Evolutionary conservation across 2,797 vertebrate species (phyloP).

Genomic region (Austrolebias charrua): DNA sequence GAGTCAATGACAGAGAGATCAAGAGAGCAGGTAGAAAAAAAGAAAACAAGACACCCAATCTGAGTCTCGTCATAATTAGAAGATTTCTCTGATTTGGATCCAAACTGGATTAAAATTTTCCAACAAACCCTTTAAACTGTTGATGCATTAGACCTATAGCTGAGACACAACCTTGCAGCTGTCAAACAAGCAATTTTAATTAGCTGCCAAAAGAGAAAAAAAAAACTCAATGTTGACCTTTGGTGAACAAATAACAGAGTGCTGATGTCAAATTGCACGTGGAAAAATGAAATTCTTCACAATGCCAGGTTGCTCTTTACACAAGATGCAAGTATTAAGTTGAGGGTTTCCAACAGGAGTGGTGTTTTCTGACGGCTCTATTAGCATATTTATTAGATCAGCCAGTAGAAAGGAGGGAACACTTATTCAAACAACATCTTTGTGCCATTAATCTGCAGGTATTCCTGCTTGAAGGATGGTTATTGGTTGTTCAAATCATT

Average conservation of each 20-base stretch:
- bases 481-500: not conserved
- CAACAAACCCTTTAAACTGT: constrained; percentile 49
- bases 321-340: constrained; percentile 1
- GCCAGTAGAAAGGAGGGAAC: not conserved
- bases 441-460: not conserved
- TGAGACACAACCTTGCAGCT: constrained; percentile 50
- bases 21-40: constrained; percentile 55
- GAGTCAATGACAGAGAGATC: constrained; percentile 58
- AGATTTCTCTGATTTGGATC: constrained; percentile 71
- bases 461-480: not conserved
- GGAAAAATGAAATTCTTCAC: constrained; percentile 7
- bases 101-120: constrained; percentile 38
- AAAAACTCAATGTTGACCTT: constrained; percentile 49
- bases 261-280: constrained; percentile 29
- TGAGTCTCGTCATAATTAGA: constrained; percentile 70
- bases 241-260: constrained; percentile 35
- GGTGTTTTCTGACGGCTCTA: not conserved
- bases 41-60: constrained; percentile 49
- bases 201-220: constrained; percentile 52
- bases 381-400: constrained; percentile 5
- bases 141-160: constrained; percentile 58
- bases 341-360: constrained; percentile 1
- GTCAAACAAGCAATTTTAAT: constrained; percentile 64
- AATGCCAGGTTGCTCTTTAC: constrained; percentile 2
- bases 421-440: not conserved